phyloP scores from a whole-genome alignment of 2,888 invertebrate species.

The Ischnus inquisitorius region DNA sequence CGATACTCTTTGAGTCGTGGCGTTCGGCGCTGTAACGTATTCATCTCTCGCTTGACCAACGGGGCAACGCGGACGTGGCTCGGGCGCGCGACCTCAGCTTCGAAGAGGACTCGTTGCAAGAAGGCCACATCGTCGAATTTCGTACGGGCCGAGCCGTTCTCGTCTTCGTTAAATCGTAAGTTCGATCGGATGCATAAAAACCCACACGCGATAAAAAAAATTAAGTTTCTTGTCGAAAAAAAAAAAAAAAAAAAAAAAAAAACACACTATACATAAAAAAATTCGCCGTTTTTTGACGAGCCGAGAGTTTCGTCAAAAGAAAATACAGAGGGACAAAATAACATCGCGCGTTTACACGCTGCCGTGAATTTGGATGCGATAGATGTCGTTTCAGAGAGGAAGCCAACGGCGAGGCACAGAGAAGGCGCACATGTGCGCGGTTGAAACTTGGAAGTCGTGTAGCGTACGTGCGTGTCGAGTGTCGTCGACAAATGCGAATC shows the following conservation, averaged over 20 bases:
- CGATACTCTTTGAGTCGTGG: background rate
- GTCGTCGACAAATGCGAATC: conserved; percentile 68
- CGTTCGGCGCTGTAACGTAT: background rate
- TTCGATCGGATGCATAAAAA: background rate
- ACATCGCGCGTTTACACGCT: background rate
- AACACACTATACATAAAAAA: background rate
- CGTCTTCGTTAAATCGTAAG: background rate
- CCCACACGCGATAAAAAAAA: background rate
- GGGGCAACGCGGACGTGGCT: background rate
- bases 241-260: background rate
- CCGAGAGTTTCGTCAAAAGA: conserved; percentile 17
- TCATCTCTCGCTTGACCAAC: background rate
- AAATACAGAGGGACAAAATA: background rate
- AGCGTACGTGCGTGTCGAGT: conserved; percentile 69
- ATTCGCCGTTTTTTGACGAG: background rate
- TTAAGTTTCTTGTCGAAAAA: background rate
- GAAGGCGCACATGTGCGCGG: conserved; percentile 47
- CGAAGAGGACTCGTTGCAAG: background rate
- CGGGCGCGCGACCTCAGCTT: background rate
- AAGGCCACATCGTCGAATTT: background rate
- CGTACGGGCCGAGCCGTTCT: background rate
- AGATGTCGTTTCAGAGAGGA: conserved; percentile 22
- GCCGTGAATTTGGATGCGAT: conserved; percentile 34
- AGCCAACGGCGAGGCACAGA: background rate
- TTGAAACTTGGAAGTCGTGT: conserved; percentile 65